Conservation (phyloP, 2,888 invertebrate genomes). For the Seira ritae region DNA sequence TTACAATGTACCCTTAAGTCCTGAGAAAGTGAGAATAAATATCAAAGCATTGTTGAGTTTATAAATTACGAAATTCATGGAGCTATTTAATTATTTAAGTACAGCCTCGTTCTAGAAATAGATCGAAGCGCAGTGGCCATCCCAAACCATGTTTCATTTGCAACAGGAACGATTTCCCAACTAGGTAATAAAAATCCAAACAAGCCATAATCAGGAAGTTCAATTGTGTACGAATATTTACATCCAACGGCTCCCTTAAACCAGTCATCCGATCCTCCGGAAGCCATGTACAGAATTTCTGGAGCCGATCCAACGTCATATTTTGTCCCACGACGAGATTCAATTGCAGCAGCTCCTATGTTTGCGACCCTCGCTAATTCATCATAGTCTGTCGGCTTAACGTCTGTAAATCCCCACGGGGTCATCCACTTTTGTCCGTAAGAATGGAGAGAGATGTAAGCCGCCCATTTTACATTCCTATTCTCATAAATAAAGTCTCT, state of each 20-base stretch:
- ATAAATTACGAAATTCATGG: no score
- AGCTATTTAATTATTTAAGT: neutral
- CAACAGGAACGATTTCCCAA: conserved; percentile 53
- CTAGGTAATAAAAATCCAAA: conserved; percentile 62
- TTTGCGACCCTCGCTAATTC: conserved; percentile 57
- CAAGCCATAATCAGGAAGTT: conserved; percentile 58
- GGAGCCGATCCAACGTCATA: conserved; percentile 51
- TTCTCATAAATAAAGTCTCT: conserved; percentile 45
- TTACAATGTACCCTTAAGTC: no score
- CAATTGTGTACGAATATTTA: conserved; percentile 63
- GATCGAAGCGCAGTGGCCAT: conserved; percentile 52
- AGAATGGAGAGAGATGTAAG: conserved; percentile 55
- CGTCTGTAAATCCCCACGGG: conserved; percentile 50
- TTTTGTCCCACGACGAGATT: conserved; percentile 50
- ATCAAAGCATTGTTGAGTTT: no score
- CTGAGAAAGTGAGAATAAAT: no score
- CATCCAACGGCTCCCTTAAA: conserved; percentile 52
- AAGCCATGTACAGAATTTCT: conserved; percentile 69
- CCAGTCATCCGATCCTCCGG: conserved; percentile 74
- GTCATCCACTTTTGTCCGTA: conserved; percentile 63
- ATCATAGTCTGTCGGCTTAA: conserved; percentile 44
- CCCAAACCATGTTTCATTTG: conserved; percentile 60
- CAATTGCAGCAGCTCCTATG: conserved; percentile 49
- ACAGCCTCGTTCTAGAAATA: conserved; percentile 33
- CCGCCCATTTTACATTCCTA: conserved; percentile 37